Evolutionary conservation across 2,888 invertebrate species (phyloP).

Genomic region (Euzetes globulus): DNA sequence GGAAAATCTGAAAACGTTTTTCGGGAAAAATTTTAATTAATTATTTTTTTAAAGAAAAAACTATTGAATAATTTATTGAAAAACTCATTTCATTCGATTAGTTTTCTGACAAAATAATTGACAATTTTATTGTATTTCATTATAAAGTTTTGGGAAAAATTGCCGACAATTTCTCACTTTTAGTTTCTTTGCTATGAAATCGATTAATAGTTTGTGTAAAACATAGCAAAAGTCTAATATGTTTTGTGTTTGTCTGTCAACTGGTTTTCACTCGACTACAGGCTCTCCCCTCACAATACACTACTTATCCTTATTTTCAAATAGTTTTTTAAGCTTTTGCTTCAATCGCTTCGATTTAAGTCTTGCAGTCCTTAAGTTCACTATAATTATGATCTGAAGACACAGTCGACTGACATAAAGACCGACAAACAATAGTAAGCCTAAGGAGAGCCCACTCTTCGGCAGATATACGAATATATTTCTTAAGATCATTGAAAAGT

Average conservation of each 20-base stretch:
- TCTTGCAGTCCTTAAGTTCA: not conserved
- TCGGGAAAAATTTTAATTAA: not conserved
- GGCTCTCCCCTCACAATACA: too few relatives aligned
- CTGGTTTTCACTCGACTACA: too few relatives aligned
- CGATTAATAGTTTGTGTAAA: too few relatives aligned
- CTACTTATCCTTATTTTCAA: not conserved
- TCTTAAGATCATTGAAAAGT: not conserved
- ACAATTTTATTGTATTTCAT: not conserved
- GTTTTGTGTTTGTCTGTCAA: too few relatives aligned
- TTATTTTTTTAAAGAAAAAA: not conserved
- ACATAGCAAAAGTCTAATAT: too few relatives aligned
- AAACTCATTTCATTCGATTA: not conserved
- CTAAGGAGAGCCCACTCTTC: not conserved
- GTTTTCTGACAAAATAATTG: not conserved
- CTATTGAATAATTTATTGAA: not conserved
- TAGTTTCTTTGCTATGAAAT: too few relatives aligned
- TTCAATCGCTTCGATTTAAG: not conserved
- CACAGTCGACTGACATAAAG: not conserved
- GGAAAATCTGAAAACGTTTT: not conserved
- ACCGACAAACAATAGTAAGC: not conserved
- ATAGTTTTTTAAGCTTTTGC: not conserved
- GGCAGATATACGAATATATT: not conserved
- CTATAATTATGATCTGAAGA: not conserved
- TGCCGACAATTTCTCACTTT: too few relatives aligned
- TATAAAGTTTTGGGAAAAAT: too few relatives aligned